Conservation (phyloP, 2,113 vertebrate genomes). For the Poecilia latipinna region DNA sequence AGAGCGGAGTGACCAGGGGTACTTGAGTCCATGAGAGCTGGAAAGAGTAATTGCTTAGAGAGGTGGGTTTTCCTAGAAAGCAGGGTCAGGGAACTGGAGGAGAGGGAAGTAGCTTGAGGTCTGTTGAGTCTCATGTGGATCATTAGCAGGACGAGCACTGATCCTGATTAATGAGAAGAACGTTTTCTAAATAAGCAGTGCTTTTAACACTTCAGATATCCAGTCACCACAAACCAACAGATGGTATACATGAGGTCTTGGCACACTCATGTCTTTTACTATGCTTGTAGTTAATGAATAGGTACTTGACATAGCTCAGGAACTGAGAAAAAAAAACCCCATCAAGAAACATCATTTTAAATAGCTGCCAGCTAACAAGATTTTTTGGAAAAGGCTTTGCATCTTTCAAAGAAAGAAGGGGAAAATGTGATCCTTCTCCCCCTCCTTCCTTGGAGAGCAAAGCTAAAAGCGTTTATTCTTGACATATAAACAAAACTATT, state of each 20-base stretch:
- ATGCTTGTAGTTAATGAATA: background rate
- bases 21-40: slow-evolving; percentile 56
- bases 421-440: background rate
- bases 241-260: slow-evolving; percentile 15
- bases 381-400: background rate
- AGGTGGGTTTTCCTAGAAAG: slow-evolving; percentile 79
- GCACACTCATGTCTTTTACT: slow-evolving; percentile 10
- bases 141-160: slow-evolving; percentile 71
- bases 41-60: slow-evolving; percentile 54
- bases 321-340: background rate
- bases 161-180: slow-evolving; percentile 75
- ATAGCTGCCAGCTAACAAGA: background rate
- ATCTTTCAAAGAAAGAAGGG: background rate
- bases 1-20: slow-evolving; percentile 51
- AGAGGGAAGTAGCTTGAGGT: slow-evolving; percentile 61
- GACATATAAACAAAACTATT: too few relatives aligned
- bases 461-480: background rate
- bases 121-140: slow-evolving; percentile 53
- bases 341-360: background rate
- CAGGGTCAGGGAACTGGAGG: slow-evolving; percentile 41
- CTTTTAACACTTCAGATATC: slow-evolving; percentile 59
- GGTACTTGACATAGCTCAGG: background rate
- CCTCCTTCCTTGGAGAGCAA: background rate
- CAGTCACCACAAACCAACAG: slow-evolving; percentile 28
- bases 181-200: slow-evolving; percentile 54